A percentile compares a stretch with the other conserved stretches of the same genome.
Evolutionary conservation across 2,797 vertebrate species (phyloP).

Genomic region (Clamator glandarius): DNA sequence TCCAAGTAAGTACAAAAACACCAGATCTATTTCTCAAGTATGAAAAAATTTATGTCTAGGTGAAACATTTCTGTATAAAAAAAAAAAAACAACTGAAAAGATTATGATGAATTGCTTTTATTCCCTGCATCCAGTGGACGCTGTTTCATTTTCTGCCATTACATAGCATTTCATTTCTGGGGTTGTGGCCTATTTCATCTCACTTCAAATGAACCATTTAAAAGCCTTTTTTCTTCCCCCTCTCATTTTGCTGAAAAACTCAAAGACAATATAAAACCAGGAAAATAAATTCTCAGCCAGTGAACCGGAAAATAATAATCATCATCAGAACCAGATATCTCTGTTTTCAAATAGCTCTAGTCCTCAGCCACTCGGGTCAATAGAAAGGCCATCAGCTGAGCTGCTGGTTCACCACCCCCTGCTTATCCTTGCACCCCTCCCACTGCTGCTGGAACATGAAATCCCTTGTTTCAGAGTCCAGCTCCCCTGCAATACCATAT

Average conservation of each 20-base stretch:
- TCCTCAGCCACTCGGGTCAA: background rate
- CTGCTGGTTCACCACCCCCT: background rate
- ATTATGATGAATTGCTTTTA: background rate
- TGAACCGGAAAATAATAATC: background rate
- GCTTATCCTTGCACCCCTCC: background rate
- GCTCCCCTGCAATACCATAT: background rate
- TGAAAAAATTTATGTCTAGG: background rate
- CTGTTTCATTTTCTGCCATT: background rate
- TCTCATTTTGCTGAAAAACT: background rate
- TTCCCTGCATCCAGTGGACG: background rate
- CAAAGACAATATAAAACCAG: background rate
- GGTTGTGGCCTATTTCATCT: background rate
- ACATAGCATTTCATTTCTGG: background rate
- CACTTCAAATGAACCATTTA: slow-evolving; percentile 11
- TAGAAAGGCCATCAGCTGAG: background rate
- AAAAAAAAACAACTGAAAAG: background rate
- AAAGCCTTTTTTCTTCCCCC: background rate
- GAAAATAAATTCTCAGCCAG: slow-evolving; percentile 18
- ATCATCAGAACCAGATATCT: background rate
- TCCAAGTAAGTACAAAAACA: background rate
- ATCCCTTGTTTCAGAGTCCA: background rate
- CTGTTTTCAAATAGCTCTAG: background rate
- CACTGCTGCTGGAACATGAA: background rate
- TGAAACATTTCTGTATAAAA: background rate
- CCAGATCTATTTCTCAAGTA: background rate